Base-by-base conservation (phyloP, 2,888 invertebrate species). In the Cephus rjabovi region DNA sequence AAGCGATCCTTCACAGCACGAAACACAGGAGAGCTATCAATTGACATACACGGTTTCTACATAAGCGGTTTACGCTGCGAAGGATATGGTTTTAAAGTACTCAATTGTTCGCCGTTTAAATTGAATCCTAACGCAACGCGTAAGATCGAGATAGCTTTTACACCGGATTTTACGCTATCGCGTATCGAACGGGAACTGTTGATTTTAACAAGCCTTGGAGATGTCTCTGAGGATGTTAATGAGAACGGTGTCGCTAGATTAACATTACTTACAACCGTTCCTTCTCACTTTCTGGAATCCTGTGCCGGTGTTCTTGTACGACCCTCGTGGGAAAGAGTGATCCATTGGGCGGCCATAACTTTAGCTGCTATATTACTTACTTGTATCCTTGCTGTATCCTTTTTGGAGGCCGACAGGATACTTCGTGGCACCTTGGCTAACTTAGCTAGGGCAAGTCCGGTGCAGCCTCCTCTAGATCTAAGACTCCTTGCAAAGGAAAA, bases 1-100 rank as follows among this genome's bases (percentile, higher is more conserved):
- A 96, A 96, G 85, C 94, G 97, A 80, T 94, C 96, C 73, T 98
- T 98, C 91, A 94, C 95, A 12, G 96, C 97, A 34, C 94, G 96
- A 85, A 99, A 99, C 93, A 96, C 96, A n/a, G 99, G 99, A 1
- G 96, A 96, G 88, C 94, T 98, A 83, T 95, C 96, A n/a, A 95
- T 99, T 87, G 94, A 94, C 83, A 94, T 98, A 82, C 93, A 94
- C 82, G 94, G 94, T 76, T 93, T 94, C 86, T 92, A 92, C 79
- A 95, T 97, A 82, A 95, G 95, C 87, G 94, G 94, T 83, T 92
- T 94, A 81, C 91, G 92, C 1, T 97, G 97, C 89, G 95, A 96
- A 91, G 96, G 96, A 12, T 96, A 95, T 86, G 97, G 97, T 31
- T 97, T 97, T 89, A 94, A 94, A 87, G 94, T 97, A 69, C 92